phyloP scores from a whole-genome alignment of 2,797 vertebrate species.

The Menidia menidia region DNA sequence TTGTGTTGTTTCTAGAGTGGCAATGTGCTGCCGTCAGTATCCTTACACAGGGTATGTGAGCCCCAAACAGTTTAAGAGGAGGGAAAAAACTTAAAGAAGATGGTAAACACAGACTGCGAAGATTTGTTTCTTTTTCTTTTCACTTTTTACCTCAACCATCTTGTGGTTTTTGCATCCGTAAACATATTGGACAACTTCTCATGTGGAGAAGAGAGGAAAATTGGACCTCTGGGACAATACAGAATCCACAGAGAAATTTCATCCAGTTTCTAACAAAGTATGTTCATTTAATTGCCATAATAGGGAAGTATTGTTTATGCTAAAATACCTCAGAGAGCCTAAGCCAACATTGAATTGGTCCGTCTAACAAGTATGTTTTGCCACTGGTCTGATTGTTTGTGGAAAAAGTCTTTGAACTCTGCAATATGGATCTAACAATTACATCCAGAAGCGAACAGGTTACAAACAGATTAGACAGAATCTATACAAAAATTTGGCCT shows the following conservation, averaged over 20 bases:
- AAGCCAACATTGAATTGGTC: slow-evolving; percentile 22
- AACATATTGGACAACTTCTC: slow-evolving; percentile 8
- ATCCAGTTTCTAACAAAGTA: slow-evolving; percentile 6
- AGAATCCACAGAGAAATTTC: slow-evolving; percentile 1
- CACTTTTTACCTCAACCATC: slow-evolving; percentile 6
- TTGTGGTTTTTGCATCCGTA: neutral
- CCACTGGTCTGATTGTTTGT: neutral
- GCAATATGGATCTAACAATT: neutral
- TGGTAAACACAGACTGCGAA: neutral
- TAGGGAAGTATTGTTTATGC: slow-evolving; percentile 3
- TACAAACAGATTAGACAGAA: neutral
- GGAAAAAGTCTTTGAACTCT: neutral
- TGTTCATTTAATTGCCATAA: slow-evolving; percentile 11
- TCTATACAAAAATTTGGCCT: neutral
- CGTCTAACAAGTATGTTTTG: slow-evolving; percentile 5
- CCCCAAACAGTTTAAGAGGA: neutral
- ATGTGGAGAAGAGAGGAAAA: slow-evolving; percentile 1
- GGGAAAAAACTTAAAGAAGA: neutral
- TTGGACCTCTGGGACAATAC: slow-evolving; percentile 6
- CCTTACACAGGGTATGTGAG: neutral
- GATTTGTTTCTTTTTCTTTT: slow-evolving; percentile 6
- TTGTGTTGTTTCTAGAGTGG: neutral
- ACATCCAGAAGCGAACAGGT: too few species aligned
- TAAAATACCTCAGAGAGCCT: slow-evolving; percentile 20
- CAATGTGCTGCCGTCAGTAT: neutral